These are phyloP conservation scores for Mellilla xanthometata DNA, from an alignment of 2,888 invertebrate genomes.

Conservation along the genomic window DNA sequence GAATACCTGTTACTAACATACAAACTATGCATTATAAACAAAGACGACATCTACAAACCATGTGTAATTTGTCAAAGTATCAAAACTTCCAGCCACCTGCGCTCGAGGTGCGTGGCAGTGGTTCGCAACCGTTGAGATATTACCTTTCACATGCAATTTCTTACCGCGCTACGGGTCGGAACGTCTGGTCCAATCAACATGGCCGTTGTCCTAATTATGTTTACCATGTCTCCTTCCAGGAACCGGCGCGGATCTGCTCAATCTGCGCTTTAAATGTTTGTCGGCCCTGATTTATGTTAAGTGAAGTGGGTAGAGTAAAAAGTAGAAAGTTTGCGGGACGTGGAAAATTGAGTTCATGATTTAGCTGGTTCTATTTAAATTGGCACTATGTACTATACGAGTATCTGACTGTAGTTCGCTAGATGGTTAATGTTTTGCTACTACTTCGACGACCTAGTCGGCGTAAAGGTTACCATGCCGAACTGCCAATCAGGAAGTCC, in stretches of 20 bases:
- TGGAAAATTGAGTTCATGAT: constrained; percentile 9
- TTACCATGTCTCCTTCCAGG: constrained; percentile 55
- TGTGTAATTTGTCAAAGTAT: constrained; percentile 39
- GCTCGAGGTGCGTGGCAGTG: constrained; percentile 47
- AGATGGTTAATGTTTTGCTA: no score
- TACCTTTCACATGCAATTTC: constrained; percentile 61
- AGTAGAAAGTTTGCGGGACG: constrained; percentile 11
- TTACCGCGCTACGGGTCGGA: constrained; percentile 46
- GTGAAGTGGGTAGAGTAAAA: constrained; percentile 19
- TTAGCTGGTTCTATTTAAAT: no score
- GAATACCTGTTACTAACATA: no score
- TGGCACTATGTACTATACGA: no score
- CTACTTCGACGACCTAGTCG: no score
- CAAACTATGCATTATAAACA: constrained; percentile 3
- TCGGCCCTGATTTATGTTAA: constrained; percentile 43
- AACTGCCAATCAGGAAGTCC: no score
- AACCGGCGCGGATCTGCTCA: constrained; percentile 46
- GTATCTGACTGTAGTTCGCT: no score
- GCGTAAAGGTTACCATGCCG: no score
- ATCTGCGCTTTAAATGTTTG: constrained; percentile 46
- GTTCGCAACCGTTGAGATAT: constrained; percentile 57
- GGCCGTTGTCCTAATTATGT: constrained; percentile 65
- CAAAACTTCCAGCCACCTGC: constrained; percentile 41
- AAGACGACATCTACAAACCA: constrained; percentile 22
- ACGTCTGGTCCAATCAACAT: constrained; percentile 63